Conservation (phyloP, 2,113 vertebrate species). For the Pseudorasbora parva region DNA sequence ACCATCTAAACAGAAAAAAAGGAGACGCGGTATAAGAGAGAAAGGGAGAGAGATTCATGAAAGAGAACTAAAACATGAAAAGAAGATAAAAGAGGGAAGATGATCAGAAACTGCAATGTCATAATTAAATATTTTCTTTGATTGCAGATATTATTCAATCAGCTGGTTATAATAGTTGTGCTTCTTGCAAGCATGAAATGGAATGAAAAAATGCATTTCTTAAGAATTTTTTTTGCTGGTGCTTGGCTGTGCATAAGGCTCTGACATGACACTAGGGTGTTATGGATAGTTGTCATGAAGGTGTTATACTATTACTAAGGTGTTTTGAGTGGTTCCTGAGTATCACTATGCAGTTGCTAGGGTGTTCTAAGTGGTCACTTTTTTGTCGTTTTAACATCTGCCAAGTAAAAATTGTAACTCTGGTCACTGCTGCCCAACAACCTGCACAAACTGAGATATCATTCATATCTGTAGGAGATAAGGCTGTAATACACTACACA, state of each 20-base stretch:
- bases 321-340: background rate
- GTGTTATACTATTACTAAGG: no score
- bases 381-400: background rate
- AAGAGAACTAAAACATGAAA: background rate
- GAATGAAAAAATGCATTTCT: background rate
- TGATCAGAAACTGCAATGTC: background rate
- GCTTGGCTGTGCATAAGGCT: background rate
- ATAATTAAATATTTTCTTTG: background rate
- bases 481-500: no score
- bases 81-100: background rate
- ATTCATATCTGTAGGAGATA: background rate
- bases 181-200: background rate
- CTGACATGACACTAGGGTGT: background rate
- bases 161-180: background rate
- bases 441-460: background rate
- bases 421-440: background rate
- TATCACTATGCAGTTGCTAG: background rate
- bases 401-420: background rate
- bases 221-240: background rate
- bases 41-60: background rate
- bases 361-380: background rate
- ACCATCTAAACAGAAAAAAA: conserved; percentile 74
- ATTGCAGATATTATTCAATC: background rate
- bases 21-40: conserved; percentile 8
- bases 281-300: background rate